These are phyloP conservation scores for Apteryx owenii DNA, from an alignment of 2,113 vertebrate species.

Conservation along the genomic window DNA sequence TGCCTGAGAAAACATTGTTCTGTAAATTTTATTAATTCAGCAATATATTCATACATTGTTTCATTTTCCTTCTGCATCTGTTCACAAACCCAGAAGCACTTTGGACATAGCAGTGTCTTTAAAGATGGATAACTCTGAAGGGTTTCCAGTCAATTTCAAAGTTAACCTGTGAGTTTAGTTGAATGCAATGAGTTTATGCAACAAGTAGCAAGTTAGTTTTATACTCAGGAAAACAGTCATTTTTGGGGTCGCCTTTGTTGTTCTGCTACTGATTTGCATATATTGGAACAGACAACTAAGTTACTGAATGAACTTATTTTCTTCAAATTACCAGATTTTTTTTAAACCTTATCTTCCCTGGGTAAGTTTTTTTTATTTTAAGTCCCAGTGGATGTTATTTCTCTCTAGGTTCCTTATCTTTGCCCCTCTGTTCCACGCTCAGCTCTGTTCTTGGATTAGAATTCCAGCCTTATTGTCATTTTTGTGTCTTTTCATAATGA, in stretches of 20 bases:
- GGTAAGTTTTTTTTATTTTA: neutral
- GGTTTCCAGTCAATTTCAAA: neutral
- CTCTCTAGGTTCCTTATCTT: neutral
- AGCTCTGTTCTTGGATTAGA: neutral
- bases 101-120: neutral
- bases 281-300: neutral
- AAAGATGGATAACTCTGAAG: neutral
- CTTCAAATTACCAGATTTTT: neutral
- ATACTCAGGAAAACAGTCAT: neutral
- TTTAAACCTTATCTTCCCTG: neutral
- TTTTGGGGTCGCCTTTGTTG: neutral
- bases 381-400: no score
- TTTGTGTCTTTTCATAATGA: neutral
- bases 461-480: neutral
- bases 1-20: neutral
- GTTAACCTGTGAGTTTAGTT: neutral
- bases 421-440: neutral
- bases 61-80: neutral
- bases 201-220: neutral
- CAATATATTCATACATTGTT: neutral
- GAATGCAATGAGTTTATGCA: neutral
- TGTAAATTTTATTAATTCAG: neutral
- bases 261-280: neutral
- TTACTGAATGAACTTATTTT: neutral
- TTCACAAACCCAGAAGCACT: neutral